phyloP scores from a whole-genome alignment of 2,888 invertebrate genomes.

The Theretra japonica region DNA sequence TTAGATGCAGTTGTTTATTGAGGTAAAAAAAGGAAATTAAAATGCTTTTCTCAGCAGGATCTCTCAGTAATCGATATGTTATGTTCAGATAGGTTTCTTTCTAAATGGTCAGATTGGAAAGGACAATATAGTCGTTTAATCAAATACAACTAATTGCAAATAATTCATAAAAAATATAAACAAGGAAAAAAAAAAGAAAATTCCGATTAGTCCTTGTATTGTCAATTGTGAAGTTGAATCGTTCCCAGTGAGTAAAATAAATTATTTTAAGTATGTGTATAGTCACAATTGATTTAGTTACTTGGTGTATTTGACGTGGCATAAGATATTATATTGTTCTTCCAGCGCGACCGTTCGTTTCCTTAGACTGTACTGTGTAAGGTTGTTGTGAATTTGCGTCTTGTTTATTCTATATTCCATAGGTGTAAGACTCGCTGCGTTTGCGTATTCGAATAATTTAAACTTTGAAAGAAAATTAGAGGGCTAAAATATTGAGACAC shows the following conservation, averaged over 20 bases:
- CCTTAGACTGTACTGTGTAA: slow-evolving; percentile 19
- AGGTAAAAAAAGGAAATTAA: neutral
- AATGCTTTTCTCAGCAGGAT: slow-evolving; percentile 11
- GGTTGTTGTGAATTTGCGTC: slow-evolving; percentile 21
- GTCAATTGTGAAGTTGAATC: too few species aligned
- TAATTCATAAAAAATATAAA: too few species aligned
- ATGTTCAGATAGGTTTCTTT: neutral
- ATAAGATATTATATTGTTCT: neutral
- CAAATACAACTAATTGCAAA: too few species aligned
- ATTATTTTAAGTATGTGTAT: too few species aligned
- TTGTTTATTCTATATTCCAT: slow-evolving; percentile 8
- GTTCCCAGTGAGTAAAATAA: too few species aligned
- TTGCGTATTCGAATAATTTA: neutral
- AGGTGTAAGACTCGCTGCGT: slow-evolving; percentile 4
- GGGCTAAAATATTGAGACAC: too few species aligned
- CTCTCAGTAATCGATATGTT: neutral
- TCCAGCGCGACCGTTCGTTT: neutral
- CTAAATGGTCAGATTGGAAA: neutral
- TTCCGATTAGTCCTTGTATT: too few species aligned
- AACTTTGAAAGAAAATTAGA: too few species aligned
- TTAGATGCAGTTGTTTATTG: slow-evolving; percentile 12
- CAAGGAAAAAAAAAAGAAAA: too few species aligned
- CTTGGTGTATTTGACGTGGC: neutral
- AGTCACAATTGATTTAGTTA: too few species aligned
- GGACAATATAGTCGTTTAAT: neutral